Base-by-base conservation (phyloP, 2,797 vertebrate species). In the Parotocinclus haroldoi region DNA sequence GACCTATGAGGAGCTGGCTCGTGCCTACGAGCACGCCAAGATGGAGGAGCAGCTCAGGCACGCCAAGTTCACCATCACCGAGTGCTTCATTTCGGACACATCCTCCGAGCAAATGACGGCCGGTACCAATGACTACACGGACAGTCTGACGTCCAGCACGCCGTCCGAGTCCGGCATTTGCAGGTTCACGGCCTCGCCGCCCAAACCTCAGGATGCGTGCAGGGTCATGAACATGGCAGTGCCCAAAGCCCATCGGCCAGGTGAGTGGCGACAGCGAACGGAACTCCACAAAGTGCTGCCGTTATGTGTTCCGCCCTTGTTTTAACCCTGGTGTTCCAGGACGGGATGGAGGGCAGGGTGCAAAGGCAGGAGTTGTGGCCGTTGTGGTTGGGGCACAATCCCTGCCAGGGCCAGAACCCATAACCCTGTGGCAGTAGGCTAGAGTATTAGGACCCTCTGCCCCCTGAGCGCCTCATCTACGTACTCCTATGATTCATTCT, bases 61-160 rank as follows among this genome's bases (percentile, higher is more conserved):
- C 3, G 96, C 96, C 84, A 99, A 98, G 84, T 98, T 99, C 90
- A 98, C 96, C 85, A 97, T 99, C 89, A 99, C 96, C 0, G 96
- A 99, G 74, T 99, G 96, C 90, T 99, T 98, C 91, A 96, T 99
- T 79, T 99, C 96, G 3, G 96, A 99, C 89, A 99, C 96, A 0
- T 99, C 96, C 0, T 98, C 96, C 0, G 96, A 98, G 86, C 96
- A 99, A 89, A 90, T 98, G 88, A 97, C 96, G 19, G 95, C 96
- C 65, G 95, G 96, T 87, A 97, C 96, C 81, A 97, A 98, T 7
- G 96, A 98, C 86, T 98, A 99, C 91, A 98, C 96, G 1, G 95
- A 98, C 92, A 99, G 96, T 81, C 89, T 99, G 84, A 94, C 96
- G 69, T 98, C 96, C 84, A 99, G 96, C 88, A 99, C 96, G n/a